These are phyloP conservation scores for Oceanodroma leucorhoa DNA, from an alignment of 2,797 vertebrate genomes.

Conservation along the genomic window DNA sequence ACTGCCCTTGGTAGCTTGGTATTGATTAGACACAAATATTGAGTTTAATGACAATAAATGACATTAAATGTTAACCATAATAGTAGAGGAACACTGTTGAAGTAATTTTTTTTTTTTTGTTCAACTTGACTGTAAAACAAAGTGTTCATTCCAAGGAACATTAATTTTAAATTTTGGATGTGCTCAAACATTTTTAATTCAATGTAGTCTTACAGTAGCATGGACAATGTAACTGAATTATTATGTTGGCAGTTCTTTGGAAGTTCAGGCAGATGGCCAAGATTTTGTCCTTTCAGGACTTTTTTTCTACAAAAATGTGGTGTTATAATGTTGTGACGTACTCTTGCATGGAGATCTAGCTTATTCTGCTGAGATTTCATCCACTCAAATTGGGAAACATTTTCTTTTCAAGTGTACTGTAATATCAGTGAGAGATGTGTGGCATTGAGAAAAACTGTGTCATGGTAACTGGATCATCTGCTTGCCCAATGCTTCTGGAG, in stretches of 20 bases:
- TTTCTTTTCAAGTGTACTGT: not conserved
- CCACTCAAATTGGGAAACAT: not conserved
- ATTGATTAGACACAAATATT: slow-evolving; percentile 61
- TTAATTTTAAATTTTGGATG: slow-evolving; percentile 48
- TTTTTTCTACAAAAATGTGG: not conserved
- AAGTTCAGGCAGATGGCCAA: slow-evolving; percentile 10
- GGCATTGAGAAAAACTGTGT: not conserved
- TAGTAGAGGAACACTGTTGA: not conserved
- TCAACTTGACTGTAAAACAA: not conserved
- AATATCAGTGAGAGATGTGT: not conserved
- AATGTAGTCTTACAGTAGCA: slow-evolving; percentile 47
- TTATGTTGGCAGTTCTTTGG: slow-evolving; percentile 9
- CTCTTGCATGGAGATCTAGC: not conserved
- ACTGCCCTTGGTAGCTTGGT: slow-evolving; percentile 29
- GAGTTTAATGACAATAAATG: slow-evolving; percentile 64
- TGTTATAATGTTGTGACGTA: not conserved
- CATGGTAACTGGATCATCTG: not conserved
- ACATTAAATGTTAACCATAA: slow-evolving; percentile 56
- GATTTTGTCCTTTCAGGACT: slow-evolving; percentile 27
- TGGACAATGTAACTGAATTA: slow-evolving; percentile 6
- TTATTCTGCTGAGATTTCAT: not conserved
- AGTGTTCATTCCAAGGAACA: not conserved
- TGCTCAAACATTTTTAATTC: slow-evolving; percentile 1
- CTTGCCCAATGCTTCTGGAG: not conserved
- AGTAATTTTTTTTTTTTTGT: not conserved